Evolutionary conservation across 2,888 invertebrate genomes (phyloP).

Genomic region (Lasioglossum leucozonium): DNA sequence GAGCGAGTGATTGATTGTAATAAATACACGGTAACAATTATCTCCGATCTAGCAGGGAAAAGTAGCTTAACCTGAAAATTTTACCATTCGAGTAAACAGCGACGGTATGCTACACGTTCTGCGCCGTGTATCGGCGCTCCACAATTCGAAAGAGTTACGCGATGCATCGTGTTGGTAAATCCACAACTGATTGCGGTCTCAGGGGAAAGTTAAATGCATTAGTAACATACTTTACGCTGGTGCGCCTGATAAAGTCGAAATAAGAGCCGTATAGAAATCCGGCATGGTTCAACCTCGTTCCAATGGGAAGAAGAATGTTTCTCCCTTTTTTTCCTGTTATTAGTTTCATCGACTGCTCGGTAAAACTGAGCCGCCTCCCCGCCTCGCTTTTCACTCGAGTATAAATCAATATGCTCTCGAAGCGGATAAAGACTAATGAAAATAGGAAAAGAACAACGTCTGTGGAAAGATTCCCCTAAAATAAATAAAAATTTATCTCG

Average conservation of each 20-base stretch:
- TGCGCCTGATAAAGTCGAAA: constrained; percentile 25
- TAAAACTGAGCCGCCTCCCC: neutral
- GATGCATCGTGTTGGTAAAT: constrained; percentile 31
- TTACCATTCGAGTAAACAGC: neutral
- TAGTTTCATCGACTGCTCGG: neutral
- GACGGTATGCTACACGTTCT: neutral
- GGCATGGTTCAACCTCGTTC: neutral
- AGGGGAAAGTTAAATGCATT: constrained; percentile 47
- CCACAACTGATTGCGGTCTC: constrained; percentile 49
- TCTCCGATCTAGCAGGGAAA: neutral
- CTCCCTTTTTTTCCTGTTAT: neutral
- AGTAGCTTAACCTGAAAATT: neutral
- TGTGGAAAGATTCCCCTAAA: no score
- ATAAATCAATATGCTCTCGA: neutral
- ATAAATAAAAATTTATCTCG: no score
- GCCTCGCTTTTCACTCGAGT: neutral
- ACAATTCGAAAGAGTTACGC: constrained; percentile 42
- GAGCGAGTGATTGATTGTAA: neutral
- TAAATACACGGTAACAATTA: no score
- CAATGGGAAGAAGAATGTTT: neutral
- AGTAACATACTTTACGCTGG: constrained; percentile 30
- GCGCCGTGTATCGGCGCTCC: constrained; percentile 6
- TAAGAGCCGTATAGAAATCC: constrained; percentile 32
- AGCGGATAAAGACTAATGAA: no score
- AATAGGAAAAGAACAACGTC: no score